Evolutionary conservation across 2,113 vertebrate genomes (phyloP).

Genomic region (Neoarius graeffei): DNA sequence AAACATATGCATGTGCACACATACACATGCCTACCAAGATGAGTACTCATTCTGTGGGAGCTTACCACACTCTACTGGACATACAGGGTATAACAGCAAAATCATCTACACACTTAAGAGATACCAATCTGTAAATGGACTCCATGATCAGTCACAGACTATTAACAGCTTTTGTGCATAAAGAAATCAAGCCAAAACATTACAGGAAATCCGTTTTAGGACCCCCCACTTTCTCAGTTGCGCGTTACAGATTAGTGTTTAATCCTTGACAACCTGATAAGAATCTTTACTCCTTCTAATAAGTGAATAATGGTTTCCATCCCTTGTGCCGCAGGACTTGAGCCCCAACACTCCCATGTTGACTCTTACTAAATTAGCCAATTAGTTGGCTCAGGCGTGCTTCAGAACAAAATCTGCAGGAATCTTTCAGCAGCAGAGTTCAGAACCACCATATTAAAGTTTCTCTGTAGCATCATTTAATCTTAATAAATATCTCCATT

Average conservation of each 20-base stretch:
- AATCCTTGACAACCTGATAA: background rate
- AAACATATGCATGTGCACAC: constrained; percentile 8
- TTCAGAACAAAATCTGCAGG: background rate
- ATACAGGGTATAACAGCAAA: background rate
- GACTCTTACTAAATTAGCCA: background rate
- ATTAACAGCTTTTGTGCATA: background rate
- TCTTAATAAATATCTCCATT: constrained; percentile 14
- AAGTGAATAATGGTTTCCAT: constrained; percentile 21
- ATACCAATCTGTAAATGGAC: background rate
- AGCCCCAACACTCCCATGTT: background rate
- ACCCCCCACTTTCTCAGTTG: background rate
- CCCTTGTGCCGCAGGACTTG: background rate
- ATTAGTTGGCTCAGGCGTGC: background rate
- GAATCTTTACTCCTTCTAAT: background rate
- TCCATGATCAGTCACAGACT: background rate
- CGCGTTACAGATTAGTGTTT: background rate
- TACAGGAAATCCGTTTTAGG: background rate
- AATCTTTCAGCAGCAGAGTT: background rate
- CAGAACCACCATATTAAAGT: background rate
- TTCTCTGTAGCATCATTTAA: background rate
- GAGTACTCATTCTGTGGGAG: constrained; percentile 14
- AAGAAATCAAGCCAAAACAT: background rate
- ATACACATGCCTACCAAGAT: background rate
- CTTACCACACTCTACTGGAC: constrained; percentile 54
- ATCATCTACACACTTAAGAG: background rate